Evolutionary conservation across 2,888 invertebrate genomes (phyloP), one percentile per base, ranked within the genome.

Genomic region (Eupeodes latifasciatus): DNA sequence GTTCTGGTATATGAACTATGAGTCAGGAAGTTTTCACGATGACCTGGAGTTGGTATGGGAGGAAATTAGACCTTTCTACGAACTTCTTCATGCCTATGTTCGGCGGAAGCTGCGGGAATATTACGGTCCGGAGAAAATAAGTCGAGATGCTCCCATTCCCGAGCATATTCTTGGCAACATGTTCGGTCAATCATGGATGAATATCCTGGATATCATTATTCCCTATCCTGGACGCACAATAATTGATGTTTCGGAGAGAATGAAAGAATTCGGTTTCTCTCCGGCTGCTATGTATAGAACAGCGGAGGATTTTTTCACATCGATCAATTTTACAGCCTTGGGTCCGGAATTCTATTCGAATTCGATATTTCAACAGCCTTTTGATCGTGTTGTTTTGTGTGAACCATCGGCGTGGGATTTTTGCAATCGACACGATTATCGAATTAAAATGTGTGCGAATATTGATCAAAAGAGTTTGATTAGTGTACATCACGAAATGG

Each of bases 361-460:
- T 88, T 98, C 98, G 6, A 95, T 98, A 47, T 94, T 98, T 59
- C 96, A 96, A 90, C 97, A 98, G 92, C 97, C 97, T 0, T 93
- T 95, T 0, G 97, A 97, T 91, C 94, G 97, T 11, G 95, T 96
- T 12, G 95, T 97, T 0, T 95, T 97, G 75, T 98, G 98, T 92
- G 97, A 98, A 91, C 98, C 98, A 0, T 97, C 98, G 0, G 98
- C 98, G 0, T 98, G 98, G 97, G 98, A 98, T 94, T 98, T 98
- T 93, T 98, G 98, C 92, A 98, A 98, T 91, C 95, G 96, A 75
- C 95, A 96, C 89, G 98, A 98, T 92, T 98, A 95, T 94, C 90
- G 97, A 80, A 97, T 98, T 76, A 98, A 98, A 94, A 97, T 97
- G 96, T 98, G 98, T 92, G 96, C 98, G 0, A 96, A 96, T 91